Conservation (phyloP, 2,888 invertebrate species). For the Lymantria monacha region DNA sequence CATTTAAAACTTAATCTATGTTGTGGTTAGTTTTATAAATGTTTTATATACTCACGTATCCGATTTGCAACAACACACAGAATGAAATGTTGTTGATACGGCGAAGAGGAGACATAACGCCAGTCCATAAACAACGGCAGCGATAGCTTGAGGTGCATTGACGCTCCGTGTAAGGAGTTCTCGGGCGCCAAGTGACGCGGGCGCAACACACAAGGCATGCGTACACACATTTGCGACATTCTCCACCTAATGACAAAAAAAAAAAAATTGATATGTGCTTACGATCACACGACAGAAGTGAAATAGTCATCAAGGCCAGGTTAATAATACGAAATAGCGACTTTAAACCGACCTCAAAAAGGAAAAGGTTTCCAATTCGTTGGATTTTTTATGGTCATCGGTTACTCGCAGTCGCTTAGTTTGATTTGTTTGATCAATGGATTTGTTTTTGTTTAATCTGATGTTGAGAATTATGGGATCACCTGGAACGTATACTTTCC, state of each 20-base stretch:
- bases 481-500: no score
- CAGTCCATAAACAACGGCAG: conserved; percentile 92
- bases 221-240: conserved; percentile 96
- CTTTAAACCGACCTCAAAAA: no score
- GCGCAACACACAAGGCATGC: conserved; percentile 94
- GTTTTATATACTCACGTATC: conserved; percentile 58
- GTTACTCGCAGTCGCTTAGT: no score
- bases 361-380: no score
- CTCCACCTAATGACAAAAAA: conserved; percentile 83
- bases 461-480: no score
- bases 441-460: no score
- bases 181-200: conserved; percentile 89
- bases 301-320: no score
- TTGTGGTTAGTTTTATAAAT: background rate
- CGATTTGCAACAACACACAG: conserved; percentile 88
- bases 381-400: no score
- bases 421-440: no score
- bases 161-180: conserved; percentile 88
- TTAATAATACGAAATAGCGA: no score
- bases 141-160: conserved; percentile 88
- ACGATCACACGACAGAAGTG: no score
- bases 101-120: conserved; percentile 93
- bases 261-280: background rate
- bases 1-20: background rate
- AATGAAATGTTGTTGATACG: conserved; percentile 95